These are phyloP conservation scores for Sarcophaga caerulescens DNA, from an alignment of 2,888 invertebrate genomes.

Conservation along the genomic window DNA sequence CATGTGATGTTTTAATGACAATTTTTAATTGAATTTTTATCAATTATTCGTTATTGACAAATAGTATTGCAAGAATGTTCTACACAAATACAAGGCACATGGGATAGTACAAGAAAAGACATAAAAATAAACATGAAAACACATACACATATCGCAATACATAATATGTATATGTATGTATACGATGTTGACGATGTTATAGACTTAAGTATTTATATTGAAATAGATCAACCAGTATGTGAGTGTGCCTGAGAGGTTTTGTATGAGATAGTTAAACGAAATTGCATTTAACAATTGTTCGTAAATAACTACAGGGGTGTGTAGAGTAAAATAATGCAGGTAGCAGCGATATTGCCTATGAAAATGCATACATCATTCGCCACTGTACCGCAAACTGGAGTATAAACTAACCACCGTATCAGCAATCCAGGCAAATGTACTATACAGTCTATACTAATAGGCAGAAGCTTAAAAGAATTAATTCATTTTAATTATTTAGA, in stretches of 20 bases:
- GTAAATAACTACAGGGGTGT: not conserved
- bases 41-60: conserved; percentile 39
- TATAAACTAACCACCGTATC: not conserved
- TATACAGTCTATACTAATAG: not conserved
- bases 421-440: not conserved
- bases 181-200: not conserved
- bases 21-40: conserved; percentile 64
- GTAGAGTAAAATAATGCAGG: conserved; percentile 36
- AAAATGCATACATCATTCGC: conserved; percentile 43
- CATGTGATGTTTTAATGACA: conserved; percentile 38
- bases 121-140: conserved; percentile 3
- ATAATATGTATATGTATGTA: not conserved
- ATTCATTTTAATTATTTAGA: not conserved
- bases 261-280: not conserved
- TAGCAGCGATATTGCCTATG: conserved; percentile 30
- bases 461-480: not conserved
- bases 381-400: conserved; percentile 40
- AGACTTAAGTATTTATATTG: not conserved
- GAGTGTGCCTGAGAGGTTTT: not conserved
- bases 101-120: not conserved
- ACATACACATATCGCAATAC: conserved; percentile 15
- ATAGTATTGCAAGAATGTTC: conserved; percentile 34
- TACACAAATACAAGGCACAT: conserved; percentile 4
- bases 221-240: conserved; percentile 2
- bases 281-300: conserved; percentile 15